A percentile compares a stretch with the other conserved stretches of the same genome.
phyloP scores from a whole-genome alignment of 2,888 invertebrate genomes.

The Melieria crassipennis region DNA sequence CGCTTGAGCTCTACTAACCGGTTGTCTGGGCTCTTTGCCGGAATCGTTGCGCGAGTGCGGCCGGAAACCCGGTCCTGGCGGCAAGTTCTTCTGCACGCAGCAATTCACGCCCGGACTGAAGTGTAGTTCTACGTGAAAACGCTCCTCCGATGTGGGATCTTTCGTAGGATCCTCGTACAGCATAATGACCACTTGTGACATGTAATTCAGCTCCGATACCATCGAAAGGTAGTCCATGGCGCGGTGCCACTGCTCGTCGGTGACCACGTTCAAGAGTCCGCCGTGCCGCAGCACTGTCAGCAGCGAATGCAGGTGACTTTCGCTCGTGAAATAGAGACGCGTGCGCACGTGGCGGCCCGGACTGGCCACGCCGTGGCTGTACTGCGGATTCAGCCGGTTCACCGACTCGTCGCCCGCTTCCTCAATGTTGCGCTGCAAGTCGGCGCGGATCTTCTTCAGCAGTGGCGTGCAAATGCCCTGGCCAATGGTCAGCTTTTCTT shows the following conservation, averaged over 20 bases:
- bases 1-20: constrained; percentile 63
- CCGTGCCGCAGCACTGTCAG: constrained; percentile 95
- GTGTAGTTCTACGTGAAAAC: constrained; percentile 98
- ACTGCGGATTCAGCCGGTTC: constrained; percentile 95
- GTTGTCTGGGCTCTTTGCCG: constrained; percentile 70
- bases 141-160: constrained; percentile 88
- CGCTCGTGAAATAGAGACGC: constrained; percentile 98
- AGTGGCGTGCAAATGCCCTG: constrained; percentile 98
- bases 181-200: constrained; percentile 99
- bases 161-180: constrained; percentile 98
- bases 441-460: constrained; percentile 93
- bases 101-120: constrained; percentile 99
- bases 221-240: constrained; percentile 99
- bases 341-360: constrained; percentile 98
- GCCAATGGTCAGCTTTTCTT: constrained; percentile 96
- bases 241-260: constrained; percentile 97
- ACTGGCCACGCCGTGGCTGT: constrained; percentile 97
- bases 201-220: constrained; percentile 98
- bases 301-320: constrained; percentile 98
- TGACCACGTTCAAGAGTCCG: constrained; percentile 84
- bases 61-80: constrained; percentile 91
- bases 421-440: constrained; percentile 92
- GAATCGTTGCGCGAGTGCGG: constrained; percentile 91
- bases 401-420: constrained; percentile 94
- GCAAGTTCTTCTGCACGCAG: constrained; percentile 93